Percentiles rank a stretch among this genome's conserved stretches.
These are phyloP conservation scores for Nemurella pictetii DNA, from an alignment of 2,888 invertebrate genomes.

Conservation along the genomic window DNA sequence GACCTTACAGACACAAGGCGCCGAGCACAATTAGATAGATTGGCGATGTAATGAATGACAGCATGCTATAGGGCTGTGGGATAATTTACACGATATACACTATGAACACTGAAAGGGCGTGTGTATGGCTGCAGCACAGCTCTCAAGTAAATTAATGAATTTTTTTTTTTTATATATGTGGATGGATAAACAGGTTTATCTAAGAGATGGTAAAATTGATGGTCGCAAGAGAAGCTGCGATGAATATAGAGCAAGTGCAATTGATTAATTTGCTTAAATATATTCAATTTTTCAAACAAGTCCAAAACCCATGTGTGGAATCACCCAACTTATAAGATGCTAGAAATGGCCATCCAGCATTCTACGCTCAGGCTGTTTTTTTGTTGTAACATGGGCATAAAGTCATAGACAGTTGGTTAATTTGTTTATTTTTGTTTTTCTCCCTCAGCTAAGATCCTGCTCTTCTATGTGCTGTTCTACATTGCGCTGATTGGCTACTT, in stretches of 20 bases:
- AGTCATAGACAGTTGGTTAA: too few species aligned
- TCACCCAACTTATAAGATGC: too few species aligned
- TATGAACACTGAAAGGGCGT: background rate
- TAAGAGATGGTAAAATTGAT: background rate
- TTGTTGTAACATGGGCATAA: too few species aligned
- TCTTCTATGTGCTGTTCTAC: constrained; percentile 97
- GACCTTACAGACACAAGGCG: background rate
- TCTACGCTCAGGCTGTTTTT: too few species aligned
- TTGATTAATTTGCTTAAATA: too few species aligned
- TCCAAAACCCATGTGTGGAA: too few species aligned
- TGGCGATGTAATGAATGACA: background rate
- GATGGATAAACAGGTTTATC: background rate
- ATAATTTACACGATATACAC: background rate
- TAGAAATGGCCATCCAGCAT: too few species aligned
- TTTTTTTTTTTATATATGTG: too few species aligned
- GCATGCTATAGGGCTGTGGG: background rate
- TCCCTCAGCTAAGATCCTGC: constrained; percentile 90
- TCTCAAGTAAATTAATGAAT: background rate
- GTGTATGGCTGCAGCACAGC: background rate
- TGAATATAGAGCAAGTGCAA: too few species aligned
- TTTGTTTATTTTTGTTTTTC: constrained; percentile 48
- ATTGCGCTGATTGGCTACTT: constrained; percentile 91
- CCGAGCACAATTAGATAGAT: background rate
- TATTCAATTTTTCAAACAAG: too few species aligned
- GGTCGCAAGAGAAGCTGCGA: too few species aligned